Evolutionary conservation across 2,888 invertebrate species (phyloP).

Genomic region (Anthrax anthrax): DNA sequence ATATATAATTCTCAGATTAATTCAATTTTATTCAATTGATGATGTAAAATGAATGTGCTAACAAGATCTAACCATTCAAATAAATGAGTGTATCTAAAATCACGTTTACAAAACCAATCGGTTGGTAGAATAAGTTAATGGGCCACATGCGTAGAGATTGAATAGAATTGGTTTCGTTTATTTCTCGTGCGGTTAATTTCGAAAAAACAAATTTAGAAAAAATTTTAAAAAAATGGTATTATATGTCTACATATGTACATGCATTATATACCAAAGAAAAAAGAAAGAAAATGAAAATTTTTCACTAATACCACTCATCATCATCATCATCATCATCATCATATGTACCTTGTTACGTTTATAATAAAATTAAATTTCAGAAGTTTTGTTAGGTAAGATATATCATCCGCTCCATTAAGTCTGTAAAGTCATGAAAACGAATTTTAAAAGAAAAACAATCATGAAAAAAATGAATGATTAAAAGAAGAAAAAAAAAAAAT

Average conservation of each 20-base stretch:
- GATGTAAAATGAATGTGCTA: constrained; percentile 9
- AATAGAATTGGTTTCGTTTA: not conserved
- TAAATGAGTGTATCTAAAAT: constrained; percentile 6
- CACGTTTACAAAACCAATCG: not conserved
- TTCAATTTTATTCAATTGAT: constrained; percentile 3
- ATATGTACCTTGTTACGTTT: no score
- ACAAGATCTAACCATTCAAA: constrained; percentile 12
- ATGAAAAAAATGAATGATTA: not conserved
- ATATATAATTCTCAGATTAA: not conserved
- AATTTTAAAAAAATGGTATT: not conserved
- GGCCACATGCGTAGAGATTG: not conserved
- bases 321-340: constrained; percentile 6
- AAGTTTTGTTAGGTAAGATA: not conserved
- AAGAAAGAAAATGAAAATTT: not conserved
- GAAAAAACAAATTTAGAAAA: not conserved
- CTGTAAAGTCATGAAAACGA: constrained; percentile 1
- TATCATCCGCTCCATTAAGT: constrained; percentile 12
- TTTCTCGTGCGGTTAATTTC: not conserved
- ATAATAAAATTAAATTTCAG: not conserved
- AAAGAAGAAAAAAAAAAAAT: not conserved
- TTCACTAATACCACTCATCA: not conserved
- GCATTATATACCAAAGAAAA: not conserved
- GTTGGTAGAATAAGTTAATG: not conserved
- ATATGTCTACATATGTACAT: no score
- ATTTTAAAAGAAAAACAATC: not conserved